A percentile compares a stretch with the other conserved stretches of the same genome.
Conservation (phyloP, 2,797 vertebrate genomes). For the Periparus ater region DNA sequence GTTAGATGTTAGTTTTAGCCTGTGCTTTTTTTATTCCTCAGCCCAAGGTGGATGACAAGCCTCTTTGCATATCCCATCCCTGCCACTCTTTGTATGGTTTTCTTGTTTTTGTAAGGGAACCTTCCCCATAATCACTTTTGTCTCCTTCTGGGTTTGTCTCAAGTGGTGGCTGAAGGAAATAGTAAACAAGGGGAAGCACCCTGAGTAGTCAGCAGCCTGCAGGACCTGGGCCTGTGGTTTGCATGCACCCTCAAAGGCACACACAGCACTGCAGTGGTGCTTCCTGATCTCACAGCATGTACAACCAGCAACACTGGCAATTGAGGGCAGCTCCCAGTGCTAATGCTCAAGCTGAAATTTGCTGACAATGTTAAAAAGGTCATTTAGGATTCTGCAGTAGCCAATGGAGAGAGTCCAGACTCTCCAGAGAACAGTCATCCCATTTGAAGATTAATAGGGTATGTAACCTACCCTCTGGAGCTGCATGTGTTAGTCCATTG, state of each 20-base stretch:
- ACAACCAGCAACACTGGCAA: accelerated
- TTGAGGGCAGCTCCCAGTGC: not conserved
- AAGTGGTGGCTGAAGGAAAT: not conserved
- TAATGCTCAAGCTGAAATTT: not conserved
- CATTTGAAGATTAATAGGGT: not conserved
- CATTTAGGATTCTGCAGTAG: not conserved
- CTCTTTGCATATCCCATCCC: not conserved
- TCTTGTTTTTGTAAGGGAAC: not conserved
- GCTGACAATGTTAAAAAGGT: not conserved
- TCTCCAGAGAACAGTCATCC: not conserved
- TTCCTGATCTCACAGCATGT: not conserved
- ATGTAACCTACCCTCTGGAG: not conserved
- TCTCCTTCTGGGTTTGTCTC: not conserved
- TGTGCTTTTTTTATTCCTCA: not conserved
- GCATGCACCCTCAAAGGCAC: not conserved
- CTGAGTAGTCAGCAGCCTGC: not conserved
- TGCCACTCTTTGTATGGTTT: not conserved
- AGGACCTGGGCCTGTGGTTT: not conserved
- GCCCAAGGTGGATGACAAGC: not conserved
- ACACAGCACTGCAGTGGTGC: not conserved
- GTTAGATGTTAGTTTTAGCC: not conserved
- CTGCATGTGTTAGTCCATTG: not conserved
- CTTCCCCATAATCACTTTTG: not conserved
- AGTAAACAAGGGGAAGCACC: not conserved
- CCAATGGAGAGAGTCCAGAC: not conserved